Base-by-base conservation (phyloP, 2,113 vertebrate species). In the Natator depressus region DNA sequence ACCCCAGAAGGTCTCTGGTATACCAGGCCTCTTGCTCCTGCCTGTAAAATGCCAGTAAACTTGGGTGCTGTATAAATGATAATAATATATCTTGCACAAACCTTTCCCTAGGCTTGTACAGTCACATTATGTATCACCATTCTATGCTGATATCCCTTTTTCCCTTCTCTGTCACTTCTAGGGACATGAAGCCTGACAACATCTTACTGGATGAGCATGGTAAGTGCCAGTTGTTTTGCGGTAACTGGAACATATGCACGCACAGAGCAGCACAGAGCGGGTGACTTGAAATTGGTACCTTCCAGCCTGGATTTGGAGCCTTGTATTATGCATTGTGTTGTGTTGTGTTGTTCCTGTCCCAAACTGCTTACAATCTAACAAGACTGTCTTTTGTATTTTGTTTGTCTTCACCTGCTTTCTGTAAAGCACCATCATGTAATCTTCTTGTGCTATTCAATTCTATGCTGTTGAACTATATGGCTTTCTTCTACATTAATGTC, bases 141-240 rank as follows among this genome's bases (percentile, higher is more conserved):
- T 84, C 29, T 6, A 2, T 76, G 9, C 88, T 98, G 90, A 97
- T 1, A 31, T 19, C 90, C 79, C 20, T 91, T 93, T 94, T 24
- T 85, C 35, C 79, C 94, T 88, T 89, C 87, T 96, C 87, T 88
- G 84, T 59, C 10, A 90, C 75, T 97, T 97, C 90, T 97, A 99
- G 99, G 96, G 99, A 99, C 95, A 99, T 99, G 98, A 99, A 99
- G 91, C 99, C 99, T 38, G 99, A 99, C 98, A 99, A 99, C 97
- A 99, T 99, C 96, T 98, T 99, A n/a, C 98, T 99, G 97, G 99
- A 99, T 81, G 99, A 99, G 91, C 98, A 99, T 1, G 99, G 99
- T 99, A 97, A 99, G 99, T 97, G 75, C 84, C 80, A 0, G 29
- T 11, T 38, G 29, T 69, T 93, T 50, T 51, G 54, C 2, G 8